Conservation (phyloP, 2,888 invertebrate genomes). For the Pharmacophagus antenor region DNA sequence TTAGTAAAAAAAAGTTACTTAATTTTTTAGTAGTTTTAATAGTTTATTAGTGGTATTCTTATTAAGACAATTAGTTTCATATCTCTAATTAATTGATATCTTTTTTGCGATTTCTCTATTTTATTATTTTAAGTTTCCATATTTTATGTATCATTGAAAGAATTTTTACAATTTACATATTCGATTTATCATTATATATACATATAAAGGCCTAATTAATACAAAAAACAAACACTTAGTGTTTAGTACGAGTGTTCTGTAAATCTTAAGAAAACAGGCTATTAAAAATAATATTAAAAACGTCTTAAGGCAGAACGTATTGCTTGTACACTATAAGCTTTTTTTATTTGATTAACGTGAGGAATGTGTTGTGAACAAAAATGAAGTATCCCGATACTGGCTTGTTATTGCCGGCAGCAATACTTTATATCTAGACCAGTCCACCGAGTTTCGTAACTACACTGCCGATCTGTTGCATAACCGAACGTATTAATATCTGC, state of each 20-base stretch:
- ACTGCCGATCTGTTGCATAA: conserved; percentile 31
- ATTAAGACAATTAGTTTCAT: neutral
- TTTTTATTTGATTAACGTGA: conserved; percentile 14
- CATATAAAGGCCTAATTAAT: neutral
- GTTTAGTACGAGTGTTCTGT: neutral
- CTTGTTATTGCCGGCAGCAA: conserved; percentile 28
- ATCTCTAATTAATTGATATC: too few relatives aligned
- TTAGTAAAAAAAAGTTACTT: neutral
- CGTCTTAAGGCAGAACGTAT: neutral
- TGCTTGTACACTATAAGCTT: neutral
- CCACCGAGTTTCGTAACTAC: conserved; percentile 30
- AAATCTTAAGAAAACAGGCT: neutral
- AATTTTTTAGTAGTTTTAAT: neutral
- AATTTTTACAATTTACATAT: too few relatives aligned
- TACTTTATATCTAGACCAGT: conserved; percentile 32
- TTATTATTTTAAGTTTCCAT: too few relatives aligned
- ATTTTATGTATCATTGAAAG: too few relatives aligned
- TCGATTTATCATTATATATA: neutral
- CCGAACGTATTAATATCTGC: conserved; percentile 33
- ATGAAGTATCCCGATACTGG: conserved; percentile 10
- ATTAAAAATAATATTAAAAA: neutral
- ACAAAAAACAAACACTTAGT: neutral
- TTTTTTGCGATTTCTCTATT: too few relatives aligned
- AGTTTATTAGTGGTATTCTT: too few relatives aligned
- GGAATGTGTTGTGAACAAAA: conserved; percentile 24